Evolutionary conservation across 2,113 vertebrate genomes (phyloP), one percentile per base, ranked within the genome.

Genomic region (Brachypodius melanocephalos): DNA sequence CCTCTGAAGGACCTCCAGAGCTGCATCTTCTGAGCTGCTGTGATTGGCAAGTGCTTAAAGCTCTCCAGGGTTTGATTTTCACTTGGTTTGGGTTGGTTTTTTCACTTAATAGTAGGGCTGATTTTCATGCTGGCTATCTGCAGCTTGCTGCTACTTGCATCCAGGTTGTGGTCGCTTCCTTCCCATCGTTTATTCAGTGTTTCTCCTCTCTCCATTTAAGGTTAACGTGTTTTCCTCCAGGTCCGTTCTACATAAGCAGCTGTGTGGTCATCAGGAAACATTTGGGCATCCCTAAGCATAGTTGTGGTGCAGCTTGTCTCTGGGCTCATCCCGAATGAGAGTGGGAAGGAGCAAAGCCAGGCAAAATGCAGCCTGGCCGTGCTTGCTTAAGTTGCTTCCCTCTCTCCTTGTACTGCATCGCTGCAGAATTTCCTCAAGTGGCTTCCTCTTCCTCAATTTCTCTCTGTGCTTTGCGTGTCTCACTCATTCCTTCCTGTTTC

Each of bases 391-490:
- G 55, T 68, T 77, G 24, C 59, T 88, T 82, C 48, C 38, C 76
- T 65, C 79, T 43, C 40, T 48, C 29, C 38, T 62, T 12, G 2
- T 54, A 29, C 59, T 65, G 31, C 24, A 24, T 69, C 3, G 0
- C 61, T 68, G 46, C 34, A 71, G 45, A 38, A 17, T 77, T 80
- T 76, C 54, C 75, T 55, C 16, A 78, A 40, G 85, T 12, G 7
- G n/a, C 19, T 89, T 79, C 12, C 1, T 49, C 48, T 83, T 65
- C 85, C 58, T 61, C 36, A 15, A 0, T 85, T 81, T 52, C n/a
- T 57, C 29, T 13, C 19, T 0, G 0, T 13, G 3, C 21, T 77
- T 32, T 40, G 21, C 0, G 0, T 55, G 51, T 40, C 40, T 72
- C 45, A 0, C 48, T 28, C 59, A 2, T 51, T 81, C 88, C 81